These are phyloP conservation scores for Xanthorhoe spadicearia DNA, from an alignment of 2,888 invertebrate genomes.

Conservation along the genomic window DNA sequence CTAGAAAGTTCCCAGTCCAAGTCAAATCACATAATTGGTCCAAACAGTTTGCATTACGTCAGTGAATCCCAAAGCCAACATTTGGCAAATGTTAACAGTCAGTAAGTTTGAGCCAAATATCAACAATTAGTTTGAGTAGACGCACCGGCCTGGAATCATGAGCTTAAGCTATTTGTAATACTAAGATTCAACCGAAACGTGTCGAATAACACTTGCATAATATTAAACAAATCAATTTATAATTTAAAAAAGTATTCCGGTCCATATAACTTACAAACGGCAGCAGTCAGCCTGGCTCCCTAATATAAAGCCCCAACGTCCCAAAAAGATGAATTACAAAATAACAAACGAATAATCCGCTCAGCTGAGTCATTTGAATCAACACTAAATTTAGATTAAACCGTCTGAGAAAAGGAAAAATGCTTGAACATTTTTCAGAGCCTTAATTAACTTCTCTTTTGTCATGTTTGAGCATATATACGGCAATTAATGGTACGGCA, in stretches of 20 bases:
- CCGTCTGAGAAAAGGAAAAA: constrained; percentile 22
- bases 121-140: constrained; percentile 33
- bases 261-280: no score
- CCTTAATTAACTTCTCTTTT: constrained; percentile 38
- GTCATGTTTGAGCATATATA: constrained; percentile 32
- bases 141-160: constrained; percentile 23
- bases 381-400: constrained; percentile 33
- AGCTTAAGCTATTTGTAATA: constrained; percentile 13
- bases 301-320: not conserved
- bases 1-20: constrained; percentile 10
- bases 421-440: constrained; percentile 26
- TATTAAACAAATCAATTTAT: not conserved
- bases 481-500: constrained; percentile 26
- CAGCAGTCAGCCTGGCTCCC: not conserved
- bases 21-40: constrained; percentile 22
- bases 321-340: constrained; percentile 29
- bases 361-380: constrained; percentile 29
- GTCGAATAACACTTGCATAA: not conserved
- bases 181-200: not conserved
- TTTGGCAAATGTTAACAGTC: constrained; percentile 25
- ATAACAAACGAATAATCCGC: constrained; percentile 32
- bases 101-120: constrained; percentile 32
- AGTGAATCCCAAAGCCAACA: constrained; percentile 21
- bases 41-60: constrained; percentile 14
- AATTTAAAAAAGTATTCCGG: not conserved